Base-by-base conservation (phyloP, 2,888 invertebrate genomes). In the Mesoligia furuncula region DNA sequence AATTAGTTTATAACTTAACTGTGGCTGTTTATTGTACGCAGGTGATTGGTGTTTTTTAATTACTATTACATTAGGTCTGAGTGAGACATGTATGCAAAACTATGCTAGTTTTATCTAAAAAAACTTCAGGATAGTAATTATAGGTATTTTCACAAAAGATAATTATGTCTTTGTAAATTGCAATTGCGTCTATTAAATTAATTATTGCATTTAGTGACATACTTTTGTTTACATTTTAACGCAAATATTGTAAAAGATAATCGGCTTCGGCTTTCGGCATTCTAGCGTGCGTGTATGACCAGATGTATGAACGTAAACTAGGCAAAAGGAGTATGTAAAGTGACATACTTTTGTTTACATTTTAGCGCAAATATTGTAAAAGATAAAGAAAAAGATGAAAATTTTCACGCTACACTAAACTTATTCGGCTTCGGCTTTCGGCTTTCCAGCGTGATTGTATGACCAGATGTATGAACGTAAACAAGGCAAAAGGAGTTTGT, bases 1-100 rank as follows among this genome's bases (percentile, higher is more conserved):
- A 72, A 81, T 61, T 71, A 45, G 54, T 71, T 77, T 74, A 66
- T 73, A 48, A 61, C 27, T 73, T 70, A 59, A 57, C 62, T n/a
- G 39, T 45, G 27, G 57, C 13, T 45, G 4, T 27, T 8, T 64
- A 5, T 45, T 36, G 0, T 31, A 66, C 0, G 71, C 71, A 71
- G 71, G n/a, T 65, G 36, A 27, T 39, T 13, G 1, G 59, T 57
- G 20, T 42, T 70, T 62, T 73, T 72, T 27, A 48, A 39, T 31
- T 24, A 51, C 20, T n/a, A 24, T 24, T 36, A 0, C 15, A 15
- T 61, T 65, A 27, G 24, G 42, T 61, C 15, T 20, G 6, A 57
- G 36, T 74, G 20, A 54, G 74, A 75, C 1, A 27, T 31, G 45
- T 31, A 31, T 74, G 31, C 31, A 68, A 51, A 65, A 24, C 48